Conservation (phyloP, 2,888 invertebrate species). For the Hyppa rectilinea region DNA sequence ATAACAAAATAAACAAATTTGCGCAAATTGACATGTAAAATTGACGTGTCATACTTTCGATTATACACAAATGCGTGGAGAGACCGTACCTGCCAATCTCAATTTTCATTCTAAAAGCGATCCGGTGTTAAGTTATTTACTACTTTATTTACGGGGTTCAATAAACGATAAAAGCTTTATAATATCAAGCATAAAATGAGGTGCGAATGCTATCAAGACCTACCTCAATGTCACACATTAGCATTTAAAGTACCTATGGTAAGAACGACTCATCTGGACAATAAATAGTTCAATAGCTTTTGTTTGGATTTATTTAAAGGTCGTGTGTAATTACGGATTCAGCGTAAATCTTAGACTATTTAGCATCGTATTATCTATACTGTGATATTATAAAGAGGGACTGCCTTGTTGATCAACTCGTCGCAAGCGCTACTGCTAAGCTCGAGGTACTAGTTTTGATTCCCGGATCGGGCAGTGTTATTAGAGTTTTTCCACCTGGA, state of each 20-base stretch:
- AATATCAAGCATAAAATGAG: constrained; percentile 26
- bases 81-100: constrained; percentile 23
- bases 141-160: constrained; percentile 39
- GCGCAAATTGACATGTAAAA: constrained; percentile 19
- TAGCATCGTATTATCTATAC: too few species aligned
- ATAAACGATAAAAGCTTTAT: constrained; percentile 38
- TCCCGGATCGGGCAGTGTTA: too few species aligned
- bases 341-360: not conserved
- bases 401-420: too few species aligned
- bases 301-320: not conserved
- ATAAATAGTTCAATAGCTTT: not conserved
- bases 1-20: too few species aligned
- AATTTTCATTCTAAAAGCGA: constrained; percentile 42
- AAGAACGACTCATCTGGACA: not conserved
- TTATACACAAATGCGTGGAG: constrained; percentile 6
- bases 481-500: too few species aligned
- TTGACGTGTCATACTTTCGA: too few species aligned
- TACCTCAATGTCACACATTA: constrained; percentile 57
- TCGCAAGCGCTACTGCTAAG: too few species aligned
- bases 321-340: not conserved
- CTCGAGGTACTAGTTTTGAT: too few species aligned
- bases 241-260: constrained; percentile 27
- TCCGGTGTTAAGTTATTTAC: constrained; percentile 21
- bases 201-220: constrained; percentile 38
- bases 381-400: too few species aligned